phyloP scores from a whole-genome alignment of 2,888 invertebrate genomes.

The Diarsia brunnea region DNA sequence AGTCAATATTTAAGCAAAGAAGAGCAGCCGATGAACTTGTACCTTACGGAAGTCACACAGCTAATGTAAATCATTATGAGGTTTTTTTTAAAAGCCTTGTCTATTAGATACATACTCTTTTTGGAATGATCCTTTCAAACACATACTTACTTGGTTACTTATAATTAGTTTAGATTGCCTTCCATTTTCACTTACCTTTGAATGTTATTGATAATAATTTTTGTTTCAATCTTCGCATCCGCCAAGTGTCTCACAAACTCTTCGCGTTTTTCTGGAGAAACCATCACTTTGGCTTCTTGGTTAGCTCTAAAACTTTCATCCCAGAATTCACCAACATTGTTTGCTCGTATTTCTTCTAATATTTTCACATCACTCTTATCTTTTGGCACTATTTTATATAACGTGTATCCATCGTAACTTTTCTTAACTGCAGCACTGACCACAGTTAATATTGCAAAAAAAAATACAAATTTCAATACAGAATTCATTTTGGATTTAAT shows the following conservation, averaged over 20 bases:
- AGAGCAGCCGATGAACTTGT: neutral
- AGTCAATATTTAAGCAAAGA: neutral
- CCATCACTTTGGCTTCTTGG: slow-evolving; percentile 80
- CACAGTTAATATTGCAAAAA: slow-evolving; percentile 57
- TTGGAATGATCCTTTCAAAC: neutral
- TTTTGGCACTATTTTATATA: slow-evolving; percentile 90
- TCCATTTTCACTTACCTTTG: slow-evolving; percentile 72
- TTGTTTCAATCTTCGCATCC: slow-evolving; percentile 66
- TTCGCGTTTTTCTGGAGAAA: slow-evolving; percentile 72
- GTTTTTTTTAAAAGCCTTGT: no score
- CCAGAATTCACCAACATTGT: slow-evolving; percentile 82
- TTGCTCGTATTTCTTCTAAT: slow-evolving; percentile 84
- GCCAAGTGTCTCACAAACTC: slow-evolving; percentile 69
- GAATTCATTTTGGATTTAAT: slow-evolving; percentile 69
- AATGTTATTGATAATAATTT: slow-evolving; percentile 76
- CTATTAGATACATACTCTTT: neutral
- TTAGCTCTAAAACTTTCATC: slow-evolving; percentile 77
- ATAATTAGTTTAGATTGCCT: neutral
- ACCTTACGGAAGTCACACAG: neutral
- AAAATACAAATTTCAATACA: slow-evolving; percentile 57
- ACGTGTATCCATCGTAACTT: slow-evolving; percentile 90
- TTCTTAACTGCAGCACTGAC: slow-evolving; percentile 63
- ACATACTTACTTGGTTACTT: neutral
- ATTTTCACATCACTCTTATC: slow-evolving; percentile 85
- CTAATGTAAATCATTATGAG: neutral